Evolutionary conservation across 2,888 invertebrate genomes (phyloP), one percentile per base, ranked within the genome.

Genomic region (Perdita meconis): DNA sequence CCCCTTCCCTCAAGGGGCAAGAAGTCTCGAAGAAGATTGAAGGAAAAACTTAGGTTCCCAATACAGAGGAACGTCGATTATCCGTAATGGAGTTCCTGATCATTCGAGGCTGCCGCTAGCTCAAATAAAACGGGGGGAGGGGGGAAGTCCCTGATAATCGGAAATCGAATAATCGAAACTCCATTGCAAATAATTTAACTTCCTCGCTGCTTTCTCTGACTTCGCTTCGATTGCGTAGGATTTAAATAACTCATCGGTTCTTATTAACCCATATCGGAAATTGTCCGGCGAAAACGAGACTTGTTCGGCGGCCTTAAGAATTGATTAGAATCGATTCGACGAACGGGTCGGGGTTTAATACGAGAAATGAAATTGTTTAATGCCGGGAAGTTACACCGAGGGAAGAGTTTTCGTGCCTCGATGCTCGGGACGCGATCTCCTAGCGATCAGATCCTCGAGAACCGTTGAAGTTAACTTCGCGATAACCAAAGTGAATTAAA

Each of bases 91-190:
- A 72, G 56, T 71, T 59, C 57, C 22, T 22, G 57, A 64, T 64
- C 72, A n/a, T 26, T 68, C 53, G 64, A 22, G 40, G 16, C 63
- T 36, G 65, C n/a, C 22, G 40, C 57, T 51, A 34, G 26, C 22
- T 53, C 72, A 38, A 65, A 47, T 65, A 44, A 50, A 65, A 65
- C 19, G 16, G 38, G 16, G 26, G n/a, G n/a, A n/a, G n/a, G n/a
- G n/a, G n/a, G n/a, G n/a, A n/a, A n/a, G 53, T 19, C 42, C 5
- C 57, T 63, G 53, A 76, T 66, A 70, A 80, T 81, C 69, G 74
- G 57, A 26, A 64, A 50, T 53, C 72, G 38, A 60, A 78, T 81
- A 73, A 77, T 67, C 67, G 51, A 67, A 57, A 42, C 55, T 63
- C 57, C 53, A 47, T 60, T 24, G 66, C 51, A 65, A 75, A 73